A percentile compares a stretch with the other conserved stretches of the same genome.
phyloP scores from a whole-genome alignment of 2,888 invertebrate species.

The Platycnemis pennipes region DNA sequence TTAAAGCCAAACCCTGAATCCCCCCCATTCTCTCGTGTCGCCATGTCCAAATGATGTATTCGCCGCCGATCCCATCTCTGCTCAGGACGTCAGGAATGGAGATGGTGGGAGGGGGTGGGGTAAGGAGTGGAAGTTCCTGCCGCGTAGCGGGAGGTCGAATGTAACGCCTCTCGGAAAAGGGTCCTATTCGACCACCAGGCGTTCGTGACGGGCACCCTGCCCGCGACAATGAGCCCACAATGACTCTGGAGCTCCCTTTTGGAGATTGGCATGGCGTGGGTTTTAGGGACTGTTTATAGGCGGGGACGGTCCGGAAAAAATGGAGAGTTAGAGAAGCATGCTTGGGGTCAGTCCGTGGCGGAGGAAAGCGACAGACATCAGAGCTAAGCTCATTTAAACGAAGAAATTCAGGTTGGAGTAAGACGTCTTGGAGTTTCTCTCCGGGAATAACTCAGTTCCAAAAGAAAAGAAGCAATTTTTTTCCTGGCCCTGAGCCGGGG shows the following conservation, averaged over 20 bases:
- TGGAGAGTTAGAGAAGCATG: not conserved
- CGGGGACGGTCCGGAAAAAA: not conserved
- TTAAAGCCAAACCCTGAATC: not conserved
- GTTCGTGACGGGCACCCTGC: conserved; percentile 49
- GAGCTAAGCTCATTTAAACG: not conserved
- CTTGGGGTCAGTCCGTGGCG: not conserved
- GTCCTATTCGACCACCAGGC: conserved; percentile 27
- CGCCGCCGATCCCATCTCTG: conserved; percentile 49
- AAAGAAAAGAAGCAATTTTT: no score
- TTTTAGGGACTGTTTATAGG: not conserved
- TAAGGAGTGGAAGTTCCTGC: conserved; percentile 25
- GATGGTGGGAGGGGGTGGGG: no score
- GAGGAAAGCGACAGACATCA: not conserved
- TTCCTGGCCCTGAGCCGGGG: no score
- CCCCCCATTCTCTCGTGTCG: conserved; percentile 24
- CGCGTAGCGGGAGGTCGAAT: conserved; percentile 59
- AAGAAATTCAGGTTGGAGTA: not conserved
- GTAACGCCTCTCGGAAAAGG: conserved; percentile 25
- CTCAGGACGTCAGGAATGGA: not conserved
- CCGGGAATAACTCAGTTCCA: not conserved
- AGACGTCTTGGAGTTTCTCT: not conserved
- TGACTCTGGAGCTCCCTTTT: not conserved
- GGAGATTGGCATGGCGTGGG: no score
- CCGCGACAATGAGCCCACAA: conserved; percentile 23
- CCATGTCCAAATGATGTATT: conserved; percentile 59